Conservation (phyloP, 2,888 invertebrate species). For the Campaea margaritaria region DNA sequence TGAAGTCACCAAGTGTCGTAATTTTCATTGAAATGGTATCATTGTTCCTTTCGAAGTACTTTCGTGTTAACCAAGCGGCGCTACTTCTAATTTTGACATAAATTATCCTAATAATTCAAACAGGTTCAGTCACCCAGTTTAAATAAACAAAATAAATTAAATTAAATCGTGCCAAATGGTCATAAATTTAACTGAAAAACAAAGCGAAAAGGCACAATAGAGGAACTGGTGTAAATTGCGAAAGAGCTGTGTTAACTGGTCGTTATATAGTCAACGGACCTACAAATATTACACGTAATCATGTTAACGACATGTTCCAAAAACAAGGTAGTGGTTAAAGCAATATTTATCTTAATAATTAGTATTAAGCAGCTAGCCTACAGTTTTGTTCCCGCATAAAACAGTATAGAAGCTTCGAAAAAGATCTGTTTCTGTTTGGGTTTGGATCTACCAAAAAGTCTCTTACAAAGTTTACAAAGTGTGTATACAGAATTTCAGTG, state of each 20-base stretch:
- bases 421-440: too few species aligned
- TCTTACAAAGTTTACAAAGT: too few species aligned
- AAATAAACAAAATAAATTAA: conserved; percentile 30
- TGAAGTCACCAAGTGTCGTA: too few species aligned
- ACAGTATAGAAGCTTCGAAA: conserved; percentile 12
- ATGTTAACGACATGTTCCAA: conserved; percentile 68
- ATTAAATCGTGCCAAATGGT: conserved; percentile 38
- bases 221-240: conserved; percentile 52
- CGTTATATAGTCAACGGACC: conserved; percentile 57
- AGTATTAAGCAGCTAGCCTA: conserved; percentile 77
- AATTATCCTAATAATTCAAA: conserved; percentile 16
- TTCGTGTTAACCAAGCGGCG: not conserved
- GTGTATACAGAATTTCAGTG: too few species aligned
- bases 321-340: conserved; percentile 77
- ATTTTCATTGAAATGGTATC: too few species aligned
- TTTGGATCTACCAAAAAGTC: too few species aligned
- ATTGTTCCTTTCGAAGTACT: not conserved
- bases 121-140: conserved; percentile 5
- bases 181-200: conserved; percentile 32
- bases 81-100: not conserved
- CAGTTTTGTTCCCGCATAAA: conserved; percentile 6
- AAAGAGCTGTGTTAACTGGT: conserved; percentile 53
- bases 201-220: conserved; percentile 45
- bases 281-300: conserved; percentile 62
- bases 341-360: conserved; percentile 84